Conservation (phyloP, 2,797 vertebrate species). For the Bovichtus diacanthus region DNA sequence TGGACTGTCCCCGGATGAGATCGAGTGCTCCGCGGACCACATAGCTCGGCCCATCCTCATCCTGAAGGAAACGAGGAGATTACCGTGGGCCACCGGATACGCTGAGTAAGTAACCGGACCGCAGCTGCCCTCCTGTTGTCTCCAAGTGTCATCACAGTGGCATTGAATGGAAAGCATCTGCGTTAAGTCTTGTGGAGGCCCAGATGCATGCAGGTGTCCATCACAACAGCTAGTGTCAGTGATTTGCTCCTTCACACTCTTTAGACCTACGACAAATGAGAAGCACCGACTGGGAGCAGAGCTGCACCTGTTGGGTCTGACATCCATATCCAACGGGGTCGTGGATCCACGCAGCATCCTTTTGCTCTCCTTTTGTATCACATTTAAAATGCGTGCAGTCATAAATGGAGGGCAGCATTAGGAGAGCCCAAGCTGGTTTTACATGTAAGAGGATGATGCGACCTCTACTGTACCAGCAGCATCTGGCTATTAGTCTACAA, state of each 20-base stretch:
- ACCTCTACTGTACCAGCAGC: constrained; percentile 25
- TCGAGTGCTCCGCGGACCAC: constrained; percentile 96
- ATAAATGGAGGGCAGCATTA: constrained; percentile 16
- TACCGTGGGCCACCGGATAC: constrained; percentile 97
- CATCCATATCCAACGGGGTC: constrained; percentile 7
- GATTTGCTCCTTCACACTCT: background rate
- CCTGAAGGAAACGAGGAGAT: constrained; percentile 91
- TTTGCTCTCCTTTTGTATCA: background rate
- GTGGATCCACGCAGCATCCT: background rate
- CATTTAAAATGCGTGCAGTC: background rate
- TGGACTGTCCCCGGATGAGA: constrained; percentile 92
- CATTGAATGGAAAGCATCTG: background rate
- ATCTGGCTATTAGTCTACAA: constrained; percentile 35
- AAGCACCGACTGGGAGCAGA: background rate
- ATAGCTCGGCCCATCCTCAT: constrained; percentile 94
- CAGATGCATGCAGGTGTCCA: background rate
- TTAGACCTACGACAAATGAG: background rate
- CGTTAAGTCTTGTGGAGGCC: constrained; percentile 42
- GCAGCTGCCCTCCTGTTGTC: constrained; percentile 44
- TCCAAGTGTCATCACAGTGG: background rate
- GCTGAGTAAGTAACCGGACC: constrained; percentile 91
- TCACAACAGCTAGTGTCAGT: background rate
- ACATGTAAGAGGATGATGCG: constrained; percentile 45
- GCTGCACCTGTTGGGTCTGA: constrained; percentile 76
- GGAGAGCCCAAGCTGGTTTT: constrained; percentile 27